Conservation (phyloP, 2,797 vertebrate genomes). For the Catostomus latipinnis region DNA sequence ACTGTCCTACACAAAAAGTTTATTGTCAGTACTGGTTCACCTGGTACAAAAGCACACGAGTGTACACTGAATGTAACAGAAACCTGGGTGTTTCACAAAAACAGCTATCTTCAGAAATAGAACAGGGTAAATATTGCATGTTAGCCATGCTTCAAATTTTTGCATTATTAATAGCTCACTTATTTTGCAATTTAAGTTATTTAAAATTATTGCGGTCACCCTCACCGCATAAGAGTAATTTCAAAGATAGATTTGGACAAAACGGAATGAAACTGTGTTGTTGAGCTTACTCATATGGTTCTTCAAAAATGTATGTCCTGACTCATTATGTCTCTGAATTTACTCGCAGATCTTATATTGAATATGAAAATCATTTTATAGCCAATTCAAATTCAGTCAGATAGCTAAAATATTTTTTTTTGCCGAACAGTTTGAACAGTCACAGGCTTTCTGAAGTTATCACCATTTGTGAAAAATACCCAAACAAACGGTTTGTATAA, state of each 20-base stretch:
- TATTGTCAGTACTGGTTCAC: slow-evolving; percentile 24
- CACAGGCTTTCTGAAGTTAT: background rate
- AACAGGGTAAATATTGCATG: slow-evolving; percentile 17
- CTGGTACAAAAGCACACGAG: slow-evolving; percentile 33
- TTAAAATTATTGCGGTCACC: slow-evolving; percentile 9
- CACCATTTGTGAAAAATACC: background rate
- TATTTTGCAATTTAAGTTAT: slow-evolving; percentile 14
- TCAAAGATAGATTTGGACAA: background rate
- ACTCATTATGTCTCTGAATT: slow-evolving; percentile 14
- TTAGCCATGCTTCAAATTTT: slow-evolving; percentile 26
- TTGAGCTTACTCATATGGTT: slow-evolving; percentile 10
- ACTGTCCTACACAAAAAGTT: slow-evolving; percentile 30
- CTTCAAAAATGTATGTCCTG: background rate
- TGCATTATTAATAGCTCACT: slow-evolving; percentile 7
- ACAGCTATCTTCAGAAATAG: background rate
- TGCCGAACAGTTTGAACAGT: background rate
- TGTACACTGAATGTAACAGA: slow-evolving; percentile 4
- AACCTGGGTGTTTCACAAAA: slow-evolving; percentile 1
- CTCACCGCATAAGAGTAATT: background rate
- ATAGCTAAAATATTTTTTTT: background rate
- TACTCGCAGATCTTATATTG: background rate
- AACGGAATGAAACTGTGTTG: background rate
- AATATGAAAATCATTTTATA: slow-evolving; percentile 12
- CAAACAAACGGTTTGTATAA: background rate
- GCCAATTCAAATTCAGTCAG: background rate